phyloP scores from a whole-genome alignment of 2,113 vertebrate species.

The Ophiodon elongatus region DNA sequence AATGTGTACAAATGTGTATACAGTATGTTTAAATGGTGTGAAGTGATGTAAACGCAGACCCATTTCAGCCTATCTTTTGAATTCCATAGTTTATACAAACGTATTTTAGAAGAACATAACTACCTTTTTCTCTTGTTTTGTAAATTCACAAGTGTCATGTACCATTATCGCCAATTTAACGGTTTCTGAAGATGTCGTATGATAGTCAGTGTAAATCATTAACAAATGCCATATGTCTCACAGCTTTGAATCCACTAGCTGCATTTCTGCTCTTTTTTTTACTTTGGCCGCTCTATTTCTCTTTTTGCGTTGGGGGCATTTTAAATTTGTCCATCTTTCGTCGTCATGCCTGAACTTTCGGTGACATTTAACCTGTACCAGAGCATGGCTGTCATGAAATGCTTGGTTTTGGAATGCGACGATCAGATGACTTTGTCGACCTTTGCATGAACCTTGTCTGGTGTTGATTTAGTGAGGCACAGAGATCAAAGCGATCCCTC shows the following conservation, averaged over 20 bases:
- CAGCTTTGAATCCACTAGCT: slow-evolving; percentile 25
- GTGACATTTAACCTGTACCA: slow-evolving; percentile 78
- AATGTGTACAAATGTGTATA: slow-evolving; percentile 61
- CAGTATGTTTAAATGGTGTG: slow-evolving; percentile 63
- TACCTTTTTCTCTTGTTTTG: neutral
- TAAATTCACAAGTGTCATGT: neutral
- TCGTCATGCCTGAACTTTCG: slow-evolving; percentile 70
- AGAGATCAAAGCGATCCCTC: slow-evolving; percentile 80
- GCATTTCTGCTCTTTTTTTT: slow-evolving; percentile 11
- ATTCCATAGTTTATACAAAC: slow-evolving; percentile 19
- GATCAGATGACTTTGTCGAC: slow-evolving; percentile 84
- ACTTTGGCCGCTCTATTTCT: neutral
- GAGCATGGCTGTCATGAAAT: slow-evolving; percentile 75
- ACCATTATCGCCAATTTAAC: neutral
- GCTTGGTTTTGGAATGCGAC: slow-evolving; percentile 80
- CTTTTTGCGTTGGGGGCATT: slow-evolving; percentile 20
- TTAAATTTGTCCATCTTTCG: slow-evolving; percentile 62
- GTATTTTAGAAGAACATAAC: neutral
- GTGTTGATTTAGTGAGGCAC: slow-evolving; percentile 84
- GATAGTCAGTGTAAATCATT: neutral
- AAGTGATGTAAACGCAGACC: slow-evolving; percentile 52
- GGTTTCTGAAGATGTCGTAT: neutral
- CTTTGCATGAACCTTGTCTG: slow-evolving; percentile 84
- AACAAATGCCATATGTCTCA: neutral
- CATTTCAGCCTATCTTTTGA: slow-evolving; percentile 18